Conservation (phyloP, 2,888 invertebrate species). For the Drosophila buzzatii region DNA sequence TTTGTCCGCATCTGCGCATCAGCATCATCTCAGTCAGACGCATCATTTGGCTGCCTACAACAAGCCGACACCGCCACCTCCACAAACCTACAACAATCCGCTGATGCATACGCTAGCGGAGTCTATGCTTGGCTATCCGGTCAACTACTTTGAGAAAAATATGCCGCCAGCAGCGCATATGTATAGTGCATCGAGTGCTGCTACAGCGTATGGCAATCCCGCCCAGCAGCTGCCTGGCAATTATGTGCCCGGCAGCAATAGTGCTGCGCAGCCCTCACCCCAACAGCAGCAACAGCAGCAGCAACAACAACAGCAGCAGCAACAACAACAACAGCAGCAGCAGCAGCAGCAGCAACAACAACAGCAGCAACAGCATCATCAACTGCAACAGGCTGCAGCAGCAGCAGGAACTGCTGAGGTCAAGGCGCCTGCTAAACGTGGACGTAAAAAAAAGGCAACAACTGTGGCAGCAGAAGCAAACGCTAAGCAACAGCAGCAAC, state of each 20-base stretch:
- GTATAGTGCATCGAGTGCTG: conserved; percentile 85
- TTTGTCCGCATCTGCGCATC: conserved; percentile 61
- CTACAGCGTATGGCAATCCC: conserved; percentile 75
- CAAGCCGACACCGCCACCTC: conserved; percentile 80
- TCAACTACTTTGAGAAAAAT: conserved; percentile 87
- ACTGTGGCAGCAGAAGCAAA: conserved; percentile 78
- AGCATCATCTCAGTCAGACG: conserved; percentile 82
- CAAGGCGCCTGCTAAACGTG: conserved; percentile 77
- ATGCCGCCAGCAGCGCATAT: conserved; percentile 88
- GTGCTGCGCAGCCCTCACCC: conserved; percentile 40
- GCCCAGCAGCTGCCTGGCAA: conserved; percentile 75
- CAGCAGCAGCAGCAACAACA: conserved; percentile 21
- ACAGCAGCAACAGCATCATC: conserved; percentile 2
- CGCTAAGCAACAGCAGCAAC: conserved; percentile 49
- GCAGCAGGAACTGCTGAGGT: conserved; percentile 39
- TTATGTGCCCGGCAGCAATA: conserved; percentile 67
- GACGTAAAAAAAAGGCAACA: conserved; percentile 81
- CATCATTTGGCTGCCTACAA: conserved; percentile 83
- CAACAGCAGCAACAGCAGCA: conserved; percentile 42
- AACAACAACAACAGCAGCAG: conserved; percentile 40
- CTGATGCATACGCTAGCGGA: conserved; percentile 82
- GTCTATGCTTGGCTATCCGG: conserved; percentile 79
- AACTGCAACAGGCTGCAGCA: conserved; percentile 11
- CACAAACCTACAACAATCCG: conserved; percentile 82
- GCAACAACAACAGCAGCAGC: conserved; percentile 42